Base-by-base conservation (phyloP, 2,888 invertebrate genomes). In the Aquatica leii region DNA sequence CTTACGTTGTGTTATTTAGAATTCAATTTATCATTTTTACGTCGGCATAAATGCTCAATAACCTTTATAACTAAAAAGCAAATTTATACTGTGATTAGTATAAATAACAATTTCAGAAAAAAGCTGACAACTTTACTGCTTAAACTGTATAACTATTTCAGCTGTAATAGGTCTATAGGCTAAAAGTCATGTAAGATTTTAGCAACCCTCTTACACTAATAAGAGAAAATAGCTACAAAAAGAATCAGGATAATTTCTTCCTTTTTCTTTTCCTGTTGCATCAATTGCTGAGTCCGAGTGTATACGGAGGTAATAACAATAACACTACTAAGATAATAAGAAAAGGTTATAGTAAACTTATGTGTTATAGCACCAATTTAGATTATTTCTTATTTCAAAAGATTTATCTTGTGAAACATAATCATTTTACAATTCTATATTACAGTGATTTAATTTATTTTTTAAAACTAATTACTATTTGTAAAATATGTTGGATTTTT, bases 221-320 rank as follows among this genome's bases (percentile, higher is more conserved):
- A 59, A 59, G 63, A 55, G 55, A 59, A 59, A 64, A 69, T 65
- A 60, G 60, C 67, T 67, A 65, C 67, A 69, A 69, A 69, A 67
- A 67, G 67, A 67, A 67, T 69, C 69, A 62, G 67, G 65, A 66
- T 69, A 67, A 69, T 69, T 69, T 69, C 24, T 20, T 66, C 67
- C 59, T 66, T 60, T 60, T 62, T 59, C 48, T 64, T 62, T 62
- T 65, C 62, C 62, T 35, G 52, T 59, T 58, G 54, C 15, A 52
- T 35, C 12, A 48, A 50, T 49, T 50, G 24, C 24, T 54, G 43
- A 40, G 14, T 12, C 48, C 21, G 40, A 46, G 18, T 20, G 49
- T 20, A 43, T 15, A 57, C 54, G 59, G 31, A 64, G 59, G 51
- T 60, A 64, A 55, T 64, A 49, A 59, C 31, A 34, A 50, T 50